Conservation (phyloP, 1,140 invertebrate genomes). For the Drosophila prosaltans region DNA sequence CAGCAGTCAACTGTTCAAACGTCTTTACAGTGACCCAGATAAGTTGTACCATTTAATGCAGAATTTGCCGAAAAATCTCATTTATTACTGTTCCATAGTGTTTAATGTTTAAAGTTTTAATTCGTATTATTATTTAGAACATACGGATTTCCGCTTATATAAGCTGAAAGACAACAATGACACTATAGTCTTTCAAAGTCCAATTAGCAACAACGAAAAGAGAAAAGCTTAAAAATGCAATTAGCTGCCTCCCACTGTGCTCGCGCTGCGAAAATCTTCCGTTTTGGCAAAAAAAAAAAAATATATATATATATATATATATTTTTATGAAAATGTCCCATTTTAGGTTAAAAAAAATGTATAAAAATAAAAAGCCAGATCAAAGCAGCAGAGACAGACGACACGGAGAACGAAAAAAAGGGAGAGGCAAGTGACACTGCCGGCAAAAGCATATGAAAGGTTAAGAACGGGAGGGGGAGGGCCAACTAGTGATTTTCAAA, state of each 20-base stretch:
- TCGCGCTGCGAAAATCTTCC: slow-evolving; percentile 42
- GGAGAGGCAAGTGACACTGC: slow-evolving; percentile 37
- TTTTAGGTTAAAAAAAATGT: slow-evolving; percentile 57
- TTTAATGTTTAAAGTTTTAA: too few relatives aligned
- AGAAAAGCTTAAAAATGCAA: slow-evolving; percentile 3
- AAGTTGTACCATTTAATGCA: too few relatives aligned
- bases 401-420: slow-evolving; percentile 2
- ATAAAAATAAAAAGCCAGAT: slow-evolving; percentile 70
- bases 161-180: neutral
- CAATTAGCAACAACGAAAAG: slow-evolving; percentile 10
- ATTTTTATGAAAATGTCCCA: slow-evolving; percentile 51
- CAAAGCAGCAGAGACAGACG: slow-evolving; percentile 39
- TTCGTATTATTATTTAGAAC: too few relatives aligned
- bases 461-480: neutral
- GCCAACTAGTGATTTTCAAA: neutral
- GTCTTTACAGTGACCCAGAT: too few relatives aligned
- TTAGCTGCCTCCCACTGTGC: slow-evolving; percentile 36
- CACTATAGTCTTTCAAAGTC: neutral
- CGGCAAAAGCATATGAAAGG: slow-evolving; percentile 30
- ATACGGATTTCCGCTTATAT: too few relatives aligned
- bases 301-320: too few relatives aligned
- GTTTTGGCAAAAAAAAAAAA: slow-evolving; percentile 40
- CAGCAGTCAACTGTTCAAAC: too few relatives aligned
- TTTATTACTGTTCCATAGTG: too few relatives aligned
- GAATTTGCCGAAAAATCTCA: too few relatives aligned